Percentiles rank a stretch among this genome's conserved stretches.
Evolutionary conservation across 2,888 invertebrate species (phyloP).

Genomic region (Tachina grossa): DNA sequence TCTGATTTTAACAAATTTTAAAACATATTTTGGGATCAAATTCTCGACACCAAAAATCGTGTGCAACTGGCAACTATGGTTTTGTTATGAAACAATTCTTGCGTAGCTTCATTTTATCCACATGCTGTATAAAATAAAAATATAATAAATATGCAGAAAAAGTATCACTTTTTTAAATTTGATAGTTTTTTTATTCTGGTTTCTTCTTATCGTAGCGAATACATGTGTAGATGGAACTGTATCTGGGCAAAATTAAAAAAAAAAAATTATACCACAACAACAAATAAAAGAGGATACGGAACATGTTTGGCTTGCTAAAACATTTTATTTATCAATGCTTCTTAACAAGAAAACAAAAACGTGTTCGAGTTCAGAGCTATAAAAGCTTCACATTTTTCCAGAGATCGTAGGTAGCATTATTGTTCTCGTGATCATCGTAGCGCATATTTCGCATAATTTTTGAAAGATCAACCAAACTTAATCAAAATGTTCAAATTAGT

Average conservation of each 20-base stretch:
- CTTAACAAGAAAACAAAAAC: too few species aligned
- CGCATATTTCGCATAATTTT: slow-evolving; percentile 65
- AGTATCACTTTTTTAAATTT: slow-evolving; percentile 21
- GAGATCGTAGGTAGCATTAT: slow-evolving; percentile 69
- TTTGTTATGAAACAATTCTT: slow-evolving; percentile 3
- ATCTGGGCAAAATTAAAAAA: slow-evolving; percentile 26
- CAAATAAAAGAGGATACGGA: slow-evolving; percentile 76
- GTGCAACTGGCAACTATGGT: not conserved
- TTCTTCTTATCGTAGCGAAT: slow-evolving; percentile 11
- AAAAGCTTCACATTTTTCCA: slow-evolving; percentile 74
- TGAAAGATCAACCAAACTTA: slow-evolving; percentile 60
- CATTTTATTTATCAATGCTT: slow-evolving; percentile 42
- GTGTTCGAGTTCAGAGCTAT: slow-evolving; percentile 66
- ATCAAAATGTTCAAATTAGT: slow-evolving; percentile 77
- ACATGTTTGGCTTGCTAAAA: slow-evolving; percentile 81
- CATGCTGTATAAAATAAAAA: slow-evolving; percentile 16
- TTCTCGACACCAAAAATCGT: too few species aligned
- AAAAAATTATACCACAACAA: not conserved
- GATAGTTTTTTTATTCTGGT: slow-evolving; percentile 28
- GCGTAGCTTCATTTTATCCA: slow-evolving; percentile 1
- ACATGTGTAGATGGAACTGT: slow-evolving; percentile 41
- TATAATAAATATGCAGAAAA: slow-evolving; percentile 41
- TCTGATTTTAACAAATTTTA: too few species aligned
- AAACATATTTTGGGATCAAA: too few species aligned
- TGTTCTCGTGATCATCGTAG: slow-evolving; percentile 72